These are phyloP conservation scores for Climacteris rufus DNA, from an alignment of 2,113 vertebrate species.

Conservation along the genomic window DNA sequence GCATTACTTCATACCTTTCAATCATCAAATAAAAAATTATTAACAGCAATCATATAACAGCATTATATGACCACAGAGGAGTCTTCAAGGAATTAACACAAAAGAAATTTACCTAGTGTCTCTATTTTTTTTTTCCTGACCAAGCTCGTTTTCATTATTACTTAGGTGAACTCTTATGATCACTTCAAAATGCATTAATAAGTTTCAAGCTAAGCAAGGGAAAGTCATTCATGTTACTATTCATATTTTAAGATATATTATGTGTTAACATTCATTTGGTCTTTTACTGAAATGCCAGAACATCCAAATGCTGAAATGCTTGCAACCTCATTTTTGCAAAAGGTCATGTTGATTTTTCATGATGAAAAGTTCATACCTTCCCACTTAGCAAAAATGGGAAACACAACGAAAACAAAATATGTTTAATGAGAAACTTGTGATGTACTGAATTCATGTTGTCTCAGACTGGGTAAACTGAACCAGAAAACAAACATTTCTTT, in stretches of 20 bases:
- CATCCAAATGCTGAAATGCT: background rate
- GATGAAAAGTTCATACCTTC: background rate
- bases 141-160: background rate
- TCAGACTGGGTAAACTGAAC: background rate
- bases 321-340: conserved; percentile 13
- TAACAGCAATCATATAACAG: background rate
- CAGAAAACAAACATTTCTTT: background rate
- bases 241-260: background rate
- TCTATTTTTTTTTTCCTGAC: background rate
- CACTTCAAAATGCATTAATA: background rate
- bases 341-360: conserved; percentile 45
- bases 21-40: background rate
- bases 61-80: background rate
- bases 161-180: background rate
- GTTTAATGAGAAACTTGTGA: background rate
- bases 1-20: background rate
- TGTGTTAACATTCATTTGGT: background rate
- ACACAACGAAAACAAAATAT: background rate
- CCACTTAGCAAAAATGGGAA: background rate
- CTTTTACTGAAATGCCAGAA: conserved; percentile 11
- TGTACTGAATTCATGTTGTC: background rate
- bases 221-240: background rate
- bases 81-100: background rate
- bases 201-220: background rate
- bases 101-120: background rate